phyloP scores from a whole-genome alignment of 1,140 invertebrate species.

The Agrypnia vestita region DNA sequence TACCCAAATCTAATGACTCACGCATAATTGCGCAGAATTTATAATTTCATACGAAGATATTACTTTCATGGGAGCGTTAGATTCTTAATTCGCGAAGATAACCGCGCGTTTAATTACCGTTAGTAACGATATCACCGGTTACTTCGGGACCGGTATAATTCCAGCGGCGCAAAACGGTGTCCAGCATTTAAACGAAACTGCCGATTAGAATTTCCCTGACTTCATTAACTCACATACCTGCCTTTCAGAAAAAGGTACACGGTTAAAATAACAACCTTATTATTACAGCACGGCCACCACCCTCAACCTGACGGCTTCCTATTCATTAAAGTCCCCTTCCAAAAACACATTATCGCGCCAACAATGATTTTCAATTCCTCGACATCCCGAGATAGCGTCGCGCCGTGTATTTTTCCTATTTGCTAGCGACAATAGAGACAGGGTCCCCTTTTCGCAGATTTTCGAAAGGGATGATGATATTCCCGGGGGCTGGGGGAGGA shows the following conservation, averaged over 20 bases:
- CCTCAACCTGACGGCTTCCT: conserved; percentile 1
- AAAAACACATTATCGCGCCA: conserved; percentile 25
- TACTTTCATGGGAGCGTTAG: conserved; percentile 7
- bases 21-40: not conserved
- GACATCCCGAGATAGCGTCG: conserved; percentile 25
- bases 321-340: conserved; percentile 23
- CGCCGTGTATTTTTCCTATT: conserved; percentile 24
- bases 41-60: conserved; percentile 19
- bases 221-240: conserved; percentile 22
- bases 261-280: conserved; percentile 26
- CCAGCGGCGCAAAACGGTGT: not conserved
- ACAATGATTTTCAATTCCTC: conserved; percentile 34
- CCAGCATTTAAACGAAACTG: not conserved
- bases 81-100: not conserved
- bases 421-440: conserved; percentile 32
- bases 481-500: not conserved
- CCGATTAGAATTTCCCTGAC: not conserved
- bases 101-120: not conserved
- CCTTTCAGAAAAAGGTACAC: conserved; percentile 1
- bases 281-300: conserved; percentile 1
- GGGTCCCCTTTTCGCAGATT: conserved; percentile 25
- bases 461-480: conserved; percentile 43
- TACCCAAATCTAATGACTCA: conserved; percentile 12
- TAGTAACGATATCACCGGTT: not conserved
- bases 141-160: not conserved